A percentile compares a stretch with the other conserved stretches of the same genome.
Evolutionary conservation across 2,797 vertebrate species (phyloP).

Genomic region (Lepidocolaptes lacrymiger): DNA sequence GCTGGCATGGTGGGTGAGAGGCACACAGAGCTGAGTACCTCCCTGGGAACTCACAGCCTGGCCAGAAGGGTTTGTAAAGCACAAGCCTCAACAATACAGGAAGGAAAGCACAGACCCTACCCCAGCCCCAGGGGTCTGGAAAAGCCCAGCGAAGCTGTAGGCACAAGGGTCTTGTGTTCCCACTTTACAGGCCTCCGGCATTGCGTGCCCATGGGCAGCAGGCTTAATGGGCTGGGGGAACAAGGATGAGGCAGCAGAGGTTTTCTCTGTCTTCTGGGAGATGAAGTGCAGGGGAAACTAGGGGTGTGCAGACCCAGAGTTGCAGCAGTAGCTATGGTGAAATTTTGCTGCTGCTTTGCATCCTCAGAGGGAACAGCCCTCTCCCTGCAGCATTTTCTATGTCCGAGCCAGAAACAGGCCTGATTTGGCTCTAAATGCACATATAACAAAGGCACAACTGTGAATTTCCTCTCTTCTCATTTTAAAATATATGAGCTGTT

Average conservation of each 20-base stretch:
- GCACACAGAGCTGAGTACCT: neutral
- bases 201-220: neutral
- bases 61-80: neutral
- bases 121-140: neutral
- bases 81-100: neutral
- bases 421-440: neutral
- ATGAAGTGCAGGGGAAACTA: neutral
- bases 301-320: neutral
- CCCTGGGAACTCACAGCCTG: neutral
- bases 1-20: neutral
- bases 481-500: conserved; percentile 8
- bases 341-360: conserved; percentile 6
- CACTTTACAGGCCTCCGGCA: neutral
- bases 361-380: neutral
- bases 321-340: conserved; percentile 5
- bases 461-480: conserved; percentile 2
- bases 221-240: neutral
- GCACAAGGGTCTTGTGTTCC: neutral
- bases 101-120: neutral
- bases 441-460: conserved; percentile 19
- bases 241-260: neutral
- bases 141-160: neutral
- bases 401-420: conserved; percentile 10
- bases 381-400: neutral
- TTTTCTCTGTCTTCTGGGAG: neutral